Base-by-base conservation (phyloP, 1,140 invertebrate genomes). In the Thereuonema tuberculata region DNA sequence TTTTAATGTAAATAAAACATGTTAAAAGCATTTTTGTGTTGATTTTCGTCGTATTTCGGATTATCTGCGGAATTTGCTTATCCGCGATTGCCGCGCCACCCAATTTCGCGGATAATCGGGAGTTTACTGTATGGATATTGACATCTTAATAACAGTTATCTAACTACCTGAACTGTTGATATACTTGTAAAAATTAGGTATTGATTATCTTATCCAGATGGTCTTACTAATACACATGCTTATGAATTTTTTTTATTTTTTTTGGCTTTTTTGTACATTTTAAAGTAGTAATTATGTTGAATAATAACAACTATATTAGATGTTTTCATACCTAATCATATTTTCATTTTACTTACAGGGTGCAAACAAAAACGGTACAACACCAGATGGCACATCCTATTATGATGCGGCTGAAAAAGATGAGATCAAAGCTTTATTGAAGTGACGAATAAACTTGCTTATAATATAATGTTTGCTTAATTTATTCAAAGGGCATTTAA, bases 341-440 rank as follows among this genome's bases (percentile, higher is more conserved):
- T 50, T 63, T 58, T 50, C 61, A 58, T 37, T 66, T 65, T 67
- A 69, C 59, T 73, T 76, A 56, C 70, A 87, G 84, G 89, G 92
- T 67, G 92, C 92, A 60, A 81, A 81, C 64, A 89, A 86, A 74
- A 79, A 81, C 73, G 90, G 88, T 9, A 79, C 80, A 66, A 85
- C 89, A 46, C 92, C 91, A 48, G 87, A 93, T 76, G 92, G 92
- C 23, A 82, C 78, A 56, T 83, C 79, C 64, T 94, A 93, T 71
- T 71, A 89, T 58, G 87, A 93, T 66, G 87, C 85, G 63, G 90
- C 92, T 17, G 91, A 96, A 72, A 93, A 87, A 73, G 84, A 86
- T 64, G 92, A 95, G 77, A 95, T 95, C 63, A 89, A 89, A 75
- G 78, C 80, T 65, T 77, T 89, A 23, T 73, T 87, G 46, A 73